phyloP scores from a whole-genome alignment of 1,140 invertebrate genomes.

The Caenorhabditis latens region DNA sequence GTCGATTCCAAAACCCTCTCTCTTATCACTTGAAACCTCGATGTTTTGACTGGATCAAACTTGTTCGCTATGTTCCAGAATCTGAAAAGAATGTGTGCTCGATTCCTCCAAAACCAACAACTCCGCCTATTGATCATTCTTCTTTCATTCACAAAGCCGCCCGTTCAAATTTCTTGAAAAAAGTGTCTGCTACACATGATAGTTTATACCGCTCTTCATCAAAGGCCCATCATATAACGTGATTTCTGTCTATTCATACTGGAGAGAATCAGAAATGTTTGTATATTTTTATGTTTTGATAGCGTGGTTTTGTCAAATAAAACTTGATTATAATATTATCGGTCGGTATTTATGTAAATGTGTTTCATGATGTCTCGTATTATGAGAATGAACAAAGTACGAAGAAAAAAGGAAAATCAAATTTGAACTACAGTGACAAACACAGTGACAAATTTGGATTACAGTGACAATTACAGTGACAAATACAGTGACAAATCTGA shows the following conservation, averaged over 20 bases:
- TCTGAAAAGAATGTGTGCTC: slow-evolving; percentile 3
- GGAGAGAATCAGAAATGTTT: neutral
- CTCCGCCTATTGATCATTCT: neutral
- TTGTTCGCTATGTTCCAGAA: slow-evolving; percentile 15
- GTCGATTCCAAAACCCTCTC: neutral
- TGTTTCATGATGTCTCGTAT: too few species aligned
- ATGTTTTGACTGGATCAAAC: slow-evolving; percentile 40
- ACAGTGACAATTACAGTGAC: too few species aligned
- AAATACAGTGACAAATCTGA: too few species aligned
- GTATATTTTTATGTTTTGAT: neutral
- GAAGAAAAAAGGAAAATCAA: too few species aligned
- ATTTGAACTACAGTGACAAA: too few species aligned
- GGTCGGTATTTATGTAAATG: too few species aligned
- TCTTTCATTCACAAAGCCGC: neutral
- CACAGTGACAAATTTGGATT: too few species aligned
- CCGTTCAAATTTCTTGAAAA: slow-evolving; percentile 24
- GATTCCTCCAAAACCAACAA: neutral
- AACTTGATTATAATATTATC: too few species aligned
- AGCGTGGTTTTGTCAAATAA: too few species aligned
- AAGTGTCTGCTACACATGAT: slow-evolving; percentile 32
- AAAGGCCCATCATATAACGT: too few species aligned
- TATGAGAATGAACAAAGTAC: too few species aligned
- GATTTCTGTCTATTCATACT: too few species aligned
- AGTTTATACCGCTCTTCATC: slow-evolving; percentile 12
- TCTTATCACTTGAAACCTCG: slow-evolving; percentile 12